These are phyloP conservation scores for Enteromius viviparus DNA, from an alignment of 2,797 vertebrate genomes.

Conservation along the genomic window DNA sequence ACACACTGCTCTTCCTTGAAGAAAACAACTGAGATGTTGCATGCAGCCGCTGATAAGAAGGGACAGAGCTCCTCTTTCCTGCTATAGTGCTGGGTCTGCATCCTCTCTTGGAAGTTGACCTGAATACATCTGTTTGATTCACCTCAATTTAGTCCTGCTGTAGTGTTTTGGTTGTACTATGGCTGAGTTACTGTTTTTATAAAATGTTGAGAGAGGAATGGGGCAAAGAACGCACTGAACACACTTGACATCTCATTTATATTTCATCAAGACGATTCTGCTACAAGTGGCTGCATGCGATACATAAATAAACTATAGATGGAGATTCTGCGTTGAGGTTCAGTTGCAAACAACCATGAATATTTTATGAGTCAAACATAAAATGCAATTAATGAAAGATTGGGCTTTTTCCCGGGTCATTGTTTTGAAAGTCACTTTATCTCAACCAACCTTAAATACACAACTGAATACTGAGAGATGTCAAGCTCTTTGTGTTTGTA, in stretches of 20 bases:
- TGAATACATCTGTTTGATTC: conserved; percentile 32
- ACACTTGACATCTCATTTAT: conserved; percentile 72
- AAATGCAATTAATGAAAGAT: conserved; percentile 58
- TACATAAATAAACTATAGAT: conserved; percentile 73
- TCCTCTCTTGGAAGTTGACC: conserved; percentile 33
- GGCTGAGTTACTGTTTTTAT: conserved; percentile 28
- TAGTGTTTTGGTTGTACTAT: conserved; percentile 14
- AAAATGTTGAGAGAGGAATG: conserved; percentile 32
- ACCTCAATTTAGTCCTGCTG: conserved; percentile 6
- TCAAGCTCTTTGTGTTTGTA: not conserved
- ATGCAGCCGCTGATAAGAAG: conserved; percentile 30
- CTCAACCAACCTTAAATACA: conserved; percentile 13
- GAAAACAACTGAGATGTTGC: conserved; percentile 31
- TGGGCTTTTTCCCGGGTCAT: conserved; percentile 9
- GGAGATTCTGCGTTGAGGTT: conserved; percentile 65
- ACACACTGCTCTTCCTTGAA: conserved; percentile 7
- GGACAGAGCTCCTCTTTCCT: conserved; percentile 34
- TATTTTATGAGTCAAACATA: conserved; percentile 71
- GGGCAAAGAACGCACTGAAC: conserved; percentile 20
- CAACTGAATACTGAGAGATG: not conserved
- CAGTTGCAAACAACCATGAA: conserved; percentile 72
- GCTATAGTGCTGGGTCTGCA: conserved; percentile 24
- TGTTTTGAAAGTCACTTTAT: conserved; percentile 17
- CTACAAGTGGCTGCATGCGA: conserved; percentile 59
- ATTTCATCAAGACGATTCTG: conserved; percentile 68